A percentile compares a stretch with the other conserved stretches of the same genome.
These are phyloP conservation scores for Pseudococcus jackbeardsleyi DNA, from an alignment of 2,888 invertebrate species.

Conservation along the genomic window DNA sequence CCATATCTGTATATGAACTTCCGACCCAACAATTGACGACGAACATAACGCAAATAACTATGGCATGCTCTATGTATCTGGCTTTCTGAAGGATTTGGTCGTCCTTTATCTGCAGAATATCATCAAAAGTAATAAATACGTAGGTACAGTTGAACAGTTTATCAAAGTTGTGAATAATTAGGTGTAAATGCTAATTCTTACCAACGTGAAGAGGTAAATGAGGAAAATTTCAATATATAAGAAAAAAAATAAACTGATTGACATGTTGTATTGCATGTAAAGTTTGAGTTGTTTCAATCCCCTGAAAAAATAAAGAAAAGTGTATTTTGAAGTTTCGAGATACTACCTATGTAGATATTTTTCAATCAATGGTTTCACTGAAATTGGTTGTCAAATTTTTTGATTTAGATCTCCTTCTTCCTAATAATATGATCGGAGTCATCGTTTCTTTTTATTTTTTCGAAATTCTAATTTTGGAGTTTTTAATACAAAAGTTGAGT, in stretches of 20 bases:
- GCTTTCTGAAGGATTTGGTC: not conserved
- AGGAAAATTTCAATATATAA: not conserved
- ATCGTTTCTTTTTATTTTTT: too few relatives aligned
- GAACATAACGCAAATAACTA: not conserved
- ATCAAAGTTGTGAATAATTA: too few relatives aligned
- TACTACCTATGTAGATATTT: too few relatives aligned
- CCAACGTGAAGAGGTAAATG: not conserved
- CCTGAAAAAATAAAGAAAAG: not conserved
- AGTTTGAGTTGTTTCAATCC: not conserved
- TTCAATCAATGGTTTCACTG: too few relatives aligned
- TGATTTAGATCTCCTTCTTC: too few relatives aligned
- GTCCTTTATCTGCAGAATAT: not conserved
- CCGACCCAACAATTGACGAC: not conserved
- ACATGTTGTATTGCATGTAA: not conserved
- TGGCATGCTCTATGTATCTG: not conserved
- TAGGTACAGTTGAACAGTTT: not conserved
- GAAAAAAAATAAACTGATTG: not conserved
- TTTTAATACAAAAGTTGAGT: too few relatives aligned
- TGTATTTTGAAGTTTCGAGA: too few relatives aligned
- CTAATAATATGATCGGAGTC: too few relatives aligned
- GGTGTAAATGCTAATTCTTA: not conserved
- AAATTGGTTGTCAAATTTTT: too few relatives aligned
- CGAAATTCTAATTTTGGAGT: too few relatives aligned
- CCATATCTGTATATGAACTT: not conserved
- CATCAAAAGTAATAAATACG: too few relatives aligned